These are phyloP conservation scores for Cyclargus thomasi DNA, from an alignment of 1,140 invertebrate genomes.

Conservation along the genomic window DNA sequence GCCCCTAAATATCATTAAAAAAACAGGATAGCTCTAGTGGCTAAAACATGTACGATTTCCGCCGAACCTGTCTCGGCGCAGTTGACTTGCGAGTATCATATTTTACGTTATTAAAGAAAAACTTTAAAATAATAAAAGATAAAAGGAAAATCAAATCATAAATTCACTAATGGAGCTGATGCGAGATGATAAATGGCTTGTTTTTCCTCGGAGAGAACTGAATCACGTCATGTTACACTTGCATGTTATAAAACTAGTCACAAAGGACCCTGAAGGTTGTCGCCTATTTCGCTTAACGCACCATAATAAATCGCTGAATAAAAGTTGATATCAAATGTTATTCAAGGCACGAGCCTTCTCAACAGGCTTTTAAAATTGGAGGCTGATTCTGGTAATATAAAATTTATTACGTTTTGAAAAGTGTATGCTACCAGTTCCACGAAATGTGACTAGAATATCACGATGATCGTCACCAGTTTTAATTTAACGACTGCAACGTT, in stretches of 20 bases:
- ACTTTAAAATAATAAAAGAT: no score
- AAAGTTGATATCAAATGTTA: conserved; percentile 12
- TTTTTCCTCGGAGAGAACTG: not conserved
- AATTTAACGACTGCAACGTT: not conserved
- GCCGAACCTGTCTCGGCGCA: no score
- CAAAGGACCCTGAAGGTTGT: not conserved
- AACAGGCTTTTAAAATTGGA: conserved; percentile 4
- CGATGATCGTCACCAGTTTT: not conserved
- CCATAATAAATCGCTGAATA: not conserved
- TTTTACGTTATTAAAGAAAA: no score
- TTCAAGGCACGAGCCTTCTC: not conserved
- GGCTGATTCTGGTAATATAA: conserved; percentile 9
- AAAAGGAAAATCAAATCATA: no score
- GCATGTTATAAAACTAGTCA: not conserved
- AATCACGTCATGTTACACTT: not conserved
- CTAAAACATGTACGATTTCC: no score
- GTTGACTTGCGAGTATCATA: no score
- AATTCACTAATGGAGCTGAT: no score
- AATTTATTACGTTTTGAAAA: conserved; percentile 6
- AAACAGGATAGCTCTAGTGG: no score
- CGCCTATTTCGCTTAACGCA: not conserved
- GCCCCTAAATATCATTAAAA: no score
- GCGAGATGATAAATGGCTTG: no score
- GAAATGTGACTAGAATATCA: not conserved
- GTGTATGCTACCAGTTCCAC: not conserved